Evolutionary conservation across 2,113 vertebrate species (phyloP).

Genomic region (Spizaetus ornatus): DNA sequence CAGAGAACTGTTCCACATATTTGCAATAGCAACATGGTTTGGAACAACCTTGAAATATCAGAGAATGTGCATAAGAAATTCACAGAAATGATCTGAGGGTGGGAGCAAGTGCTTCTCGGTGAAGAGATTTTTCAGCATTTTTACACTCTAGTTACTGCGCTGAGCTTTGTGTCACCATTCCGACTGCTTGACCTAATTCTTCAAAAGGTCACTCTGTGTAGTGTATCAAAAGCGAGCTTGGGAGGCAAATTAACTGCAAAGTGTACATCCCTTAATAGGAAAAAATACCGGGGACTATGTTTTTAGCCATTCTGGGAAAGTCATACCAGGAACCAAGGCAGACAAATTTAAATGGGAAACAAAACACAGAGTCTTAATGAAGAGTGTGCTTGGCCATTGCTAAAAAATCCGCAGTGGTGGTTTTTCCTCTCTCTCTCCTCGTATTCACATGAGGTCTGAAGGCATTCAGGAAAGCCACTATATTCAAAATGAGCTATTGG

Average conservation of each 20-base stretch:
- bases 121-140: neutral
- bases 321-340: neutral
- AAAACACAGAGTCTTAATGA: neutral
- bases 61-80: neutral
- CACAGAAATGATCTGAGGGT: neutral
- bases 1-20: neutral
- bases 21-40: neutral
- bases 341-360: neutral
- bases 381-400: neutral
- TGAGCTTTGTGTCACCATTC: neutral
- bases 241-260: neutral
- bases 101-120: neutral
- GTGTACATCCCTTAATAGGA: neutral
- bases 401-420: neutral
- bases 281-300: neutral
- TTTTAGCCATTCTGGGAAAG: neutral
- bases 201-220: neutral
- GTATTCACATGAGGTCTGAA: neutral
- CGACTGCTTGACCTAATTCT: slow-evolving; percentile 13
- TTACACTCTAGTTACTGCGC: neutral
- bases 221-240: neutral
- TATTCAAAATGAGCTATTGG: neutral
- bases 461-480: neutral
- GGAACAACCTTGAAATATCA: neutral
- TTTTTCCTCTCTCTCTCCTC: neutral